Evolutionary conservation across 2,888 invertebrate genomes (phyloP).

Genomic region (Ormyrus thymus): DNA sequence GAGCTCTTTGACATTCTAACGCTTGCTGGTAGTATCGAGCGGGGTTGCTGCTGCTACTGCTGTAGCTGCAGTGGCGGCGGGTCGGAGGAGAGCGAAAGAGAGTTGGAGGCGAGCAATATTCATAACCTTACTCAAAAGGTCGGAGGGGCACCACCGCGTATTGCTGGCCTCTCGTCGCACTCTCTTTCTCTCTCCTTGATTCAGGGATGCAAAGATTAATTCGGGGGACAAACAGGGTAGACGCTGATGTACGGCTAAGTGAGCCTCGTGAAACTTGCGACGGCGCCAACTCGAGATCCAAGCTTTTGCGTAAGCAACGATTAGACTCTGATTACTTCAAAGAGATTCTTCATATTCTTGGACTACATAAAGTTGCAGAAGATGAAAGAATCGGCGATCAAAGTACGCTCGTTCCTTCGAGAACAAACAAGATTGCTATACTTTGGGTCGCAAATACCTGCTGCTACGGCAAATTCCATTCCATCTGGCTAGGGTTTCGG

Average conservation of each 20-base stretch:
- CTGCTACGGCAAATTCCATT: no score
- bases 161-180: not conserved
- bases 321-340: no score
- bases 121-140: slow-evolving; percentile 35
- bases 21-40: not conserved
- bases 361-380: no score
- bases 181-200: not conserved
- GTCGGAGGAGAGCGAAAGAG: not conserved
- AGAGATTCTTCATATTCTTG: no score
- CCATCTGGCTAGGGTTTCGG: not conserved
- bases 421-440: no score
- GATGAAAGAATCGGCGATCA: no score
- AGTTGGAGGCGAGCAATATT: slow-evolving; percentile 23
- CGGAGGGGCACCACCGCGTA: not conserved
- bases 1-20: slow-evolving; percentile 17
- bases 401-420: no score
- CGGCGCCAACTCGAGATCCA: not conserved
- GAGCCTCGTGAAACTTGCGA: slow-evolving; percentile 18
- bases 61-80: not conserved
- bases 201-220: not conserved
- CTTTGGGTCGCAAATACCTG: no score
- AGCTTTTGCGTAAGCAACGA: no score
- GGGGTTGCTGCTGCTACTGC: not conserved
- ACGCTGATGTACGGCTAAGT: slow-evolving; percentile 11
- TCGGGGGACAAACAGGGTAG: not conserved